Evolutionary conservation across 1,140 invertebrate species (phyloP), one percentile per base, ranked within the genome.

Genomic region (Lepidurus couesii): DNA sequence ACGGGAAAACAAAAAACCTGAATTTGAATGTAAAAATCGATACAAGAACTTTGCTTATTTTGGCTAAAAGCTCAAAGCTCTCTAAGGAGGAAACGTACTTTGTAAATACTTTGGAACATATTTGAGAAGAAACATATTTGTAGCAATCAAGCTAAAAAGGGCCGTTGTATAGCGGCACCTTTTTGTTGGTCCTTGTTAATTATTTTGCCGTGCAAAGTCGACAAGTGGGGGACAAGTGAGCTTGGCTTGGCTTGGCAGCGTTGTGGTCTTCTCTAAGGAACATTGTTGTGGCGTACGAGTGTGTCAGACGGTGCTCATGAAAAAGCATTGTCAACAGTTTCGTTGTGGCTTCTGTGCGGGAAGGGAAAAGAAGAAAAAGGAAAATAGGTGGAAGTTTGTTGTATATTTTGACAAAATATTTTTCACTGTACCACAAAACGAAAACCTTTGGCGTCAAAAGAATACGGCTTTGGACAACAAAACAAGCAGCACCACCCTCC

Each of bases 41-140:
- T 13, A 9, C 13, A 65, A 13, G 21, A 65, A 65, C 16, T 21
- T 21, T 65, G 53, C 53, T 65, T 65, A 65, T 7, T 65, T 65
- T 65, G 53, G 13, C 53, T 65, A 21, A 13, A 65, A 65, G 53
- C 53, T 65, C 53, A 65, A 65, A 65, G 53, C 53, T 65, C 53
- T 65, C 53, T 65, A 65, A 3, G 53, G 16, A 65, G 53, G 1
- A 65, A 65, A 21, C 34, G 16, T 65, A 65, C 53, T 16, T 21
- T 65, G 53, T 65, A 65, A 13, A 65, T 65, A 65, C 21, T 65
- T 21, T 13, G 21, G 21, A 16, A 65, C 16, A 3, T 65, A 13
- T 21, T 34, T 34, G 34, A 34, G 34, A 34, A 34, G 21, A 65
- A 65, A 65, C 21, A 7, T 65, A 65, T 65, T 21, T 65, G 8